Percentiles rank a stretch among this genome's conserved stretches.
Evolutionary conservation across 2,113 vertebrate genomes (phyloP).

Genomic region (Syngnathus floridae): DNA sequence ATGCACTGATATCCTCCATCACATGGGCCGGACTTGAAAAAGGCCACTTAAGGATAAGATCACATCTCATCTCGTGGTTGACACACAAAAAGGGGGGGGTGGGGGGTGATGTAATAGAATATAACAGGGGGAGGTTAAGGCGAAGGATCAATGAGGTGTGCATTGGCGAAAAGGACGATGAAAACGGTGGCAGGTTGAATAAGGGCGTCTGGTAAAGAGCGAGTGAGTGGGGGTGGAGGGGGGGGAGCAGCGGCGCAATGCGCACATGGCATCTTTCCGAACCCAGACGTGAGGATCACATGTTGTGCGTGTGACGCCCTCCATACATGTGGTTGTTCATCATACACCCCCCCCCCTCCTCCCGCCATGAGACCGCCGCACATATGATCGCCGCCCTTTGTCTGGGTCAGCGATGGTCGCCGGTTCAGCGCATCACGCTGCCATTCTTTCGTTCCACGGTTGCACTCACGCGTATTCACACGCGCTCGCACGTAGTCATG

Average conservation of each 20-base stretch:
- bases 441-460: not conserved
- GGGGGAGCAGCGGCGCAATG: conserved; percentile 37
- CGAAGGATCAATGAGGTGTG: conserved; percentile 15
- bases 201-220: conserved; percentile 31
- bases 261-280: conserved; percentile 39
- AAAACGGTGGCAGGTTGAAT: conserved; percentile 37
- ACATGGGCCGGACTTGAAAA: conserved; percentile 47
- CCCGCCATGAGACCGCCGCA: conserved; percentile 40
- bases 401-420: conserved; percentile 47
- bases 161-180: conserved; percentile 26
- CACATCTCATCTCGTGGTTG: conserved; percentile 31
- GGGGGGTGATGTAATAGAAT: conserved; percentile 18
- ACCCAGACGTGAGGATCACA: conserved; percentile 22
- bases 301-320: conserved; percentile 21
- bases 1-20: conserved; percentile 34
- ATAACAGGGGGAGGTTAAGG: conserved; percentile 14
- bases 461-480: not conserved
- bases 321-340: conserved; percentile 7
- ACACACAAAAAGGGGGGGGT: conserved; percentile 29
- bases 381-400: conserved; percentile 60
- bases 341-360: not conserved
- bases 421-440: conserved; percentile 31
- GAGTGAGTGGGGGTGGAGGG: not conserved
- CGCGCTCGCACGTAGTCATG: conserved; percentile 40
- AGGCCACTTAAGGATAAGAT: conserved; percentile 55